These are phyloP conservation scores for Polyergus mexicanus DNA, from an alignment of 1,140 invertebrate species.

Conservation along the genomic window DNA sequence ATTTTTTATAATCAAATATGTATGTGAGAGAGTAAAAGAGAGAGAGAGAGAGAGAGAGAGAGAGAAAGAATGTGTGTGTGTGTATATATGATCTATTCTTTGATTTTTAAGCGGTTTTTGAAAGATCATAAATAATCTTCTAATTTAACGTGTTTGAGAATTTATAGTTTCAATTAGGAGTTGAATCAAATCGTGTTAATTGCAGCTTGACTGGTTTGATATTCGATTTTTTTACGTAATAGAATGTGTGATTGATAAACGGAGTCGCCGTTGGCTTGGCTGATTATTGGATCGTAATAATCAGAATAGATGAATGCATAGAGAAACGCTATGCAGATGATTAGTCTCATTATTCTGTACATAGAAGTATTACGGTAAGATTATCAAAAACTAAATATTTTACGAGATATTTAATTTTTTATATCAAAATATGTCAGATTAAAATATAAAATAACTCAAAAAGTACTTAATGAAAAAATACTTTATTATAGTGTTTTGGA, in stretches of 20 bases:
- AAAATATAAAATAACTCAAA: no score
- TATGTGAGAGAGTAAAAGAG: no score
- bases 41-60: no score
- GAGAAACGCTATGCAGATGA: constrained; percentile 1
- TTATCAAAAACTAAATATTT: no score
- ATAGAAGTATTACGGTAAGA: no score
- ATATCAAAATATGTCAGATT: no score
- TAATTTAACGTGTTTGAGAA: constrained; percentile 18
- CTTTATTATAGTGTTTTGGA: no score
- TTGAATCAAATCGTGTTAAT: constrained; percentile 31
- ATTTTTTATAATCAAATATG: background rate
- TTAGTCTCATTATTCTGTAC: no score
- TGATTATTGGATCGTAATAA: constrained; percentile 20
- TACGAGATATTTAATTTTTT: no score
- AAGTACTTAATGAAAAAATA: no score
- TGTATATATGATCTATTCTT: background rate
- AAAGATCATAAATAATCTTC: background rate
- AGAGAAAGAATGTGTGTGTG: no score
- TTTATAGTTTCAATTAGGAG: background rate
- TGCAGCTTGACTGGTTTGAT: constrained; percentile 13
- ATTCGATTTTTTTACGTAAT: constrained; percentile 11
- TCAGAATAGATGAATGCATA: background rate
- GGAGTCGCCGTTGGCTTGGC: background rate
- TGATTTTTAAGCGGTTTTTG: background rate
- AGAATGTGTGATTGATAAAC: constrained; percentile 40